phyloP scores from a whole-genome alignment of 1,140 invertebrate genomes.

The Leucophenga varia region DNA sequence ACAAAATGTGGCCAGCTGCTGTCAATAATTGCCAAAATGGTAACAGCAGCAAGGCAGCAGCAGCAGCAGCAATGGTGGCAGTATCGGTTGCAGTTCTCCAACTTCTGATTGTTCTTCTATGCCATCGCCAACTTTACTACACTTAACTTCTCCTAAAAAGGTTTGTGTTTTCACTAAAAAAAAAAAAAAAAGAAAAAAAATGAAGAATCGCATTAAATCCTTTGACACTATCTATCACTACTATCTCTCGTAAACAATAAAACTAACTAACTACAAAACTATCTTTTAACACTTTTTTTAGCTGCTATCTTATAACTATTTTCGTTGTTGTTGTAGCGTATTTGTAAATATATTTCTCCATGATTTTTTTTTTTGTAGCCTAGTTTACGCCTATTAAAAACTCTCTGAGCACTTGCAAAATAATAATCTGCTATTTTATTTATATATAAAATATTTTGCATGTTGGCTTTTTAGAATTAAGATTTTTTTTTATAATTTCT shows the following conservation, averaged over 20 bases:
- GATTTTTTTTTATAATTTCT: no score
- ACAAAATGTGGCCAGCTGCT: slow-evolving; percentile 1
- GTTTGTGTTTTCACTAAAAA: slow-evolving; percentile 55
- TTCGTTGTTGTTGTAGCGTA: neutral
- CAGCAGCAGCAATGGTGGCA: slow-evolving; percentile 39
- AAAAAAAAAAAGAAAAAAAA: slow-evolving; percentile 19
- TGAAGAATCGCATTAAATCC: slow-evolving; percentile 7
- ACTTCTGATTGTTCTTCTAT: slow-evolving; percentile 57
- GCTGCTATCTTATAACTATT: slow-evolving; percentile 3
- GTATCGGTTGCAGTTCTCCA: slow-evolving; percentile 54
- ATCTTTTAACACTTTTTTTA: slow-evolving; percentile 14
- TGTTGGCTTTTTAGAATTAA: no score
- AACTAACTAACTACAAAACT: slow-evolving; percentile 17
- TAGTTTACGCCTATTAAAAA: no score
- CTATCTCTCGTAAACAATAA: slow-evolving; percentile 24
- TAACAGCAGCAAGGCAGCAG: slow-evolving; percentile 7
- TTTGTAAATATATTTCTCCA: no score
- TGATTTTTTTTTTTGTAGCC: no score
- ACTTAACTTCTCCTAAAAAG: slow-evolving; percentile 57
- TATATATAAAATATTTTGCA: no score
- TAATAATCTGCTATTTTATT: no score
- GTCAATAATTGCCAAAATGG: no score
- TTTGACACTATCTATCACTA: no score
- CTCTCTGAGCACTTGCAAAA: no score
- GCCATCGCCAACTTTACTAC: slow-evolving; percentile 57